A percentile compares a stretch with the other conserved stretches of the same genome.
phyloP scores from a whole-genome alignment of 2,888 invertebrate genomes.

The Lasiommata megera region DNA sequence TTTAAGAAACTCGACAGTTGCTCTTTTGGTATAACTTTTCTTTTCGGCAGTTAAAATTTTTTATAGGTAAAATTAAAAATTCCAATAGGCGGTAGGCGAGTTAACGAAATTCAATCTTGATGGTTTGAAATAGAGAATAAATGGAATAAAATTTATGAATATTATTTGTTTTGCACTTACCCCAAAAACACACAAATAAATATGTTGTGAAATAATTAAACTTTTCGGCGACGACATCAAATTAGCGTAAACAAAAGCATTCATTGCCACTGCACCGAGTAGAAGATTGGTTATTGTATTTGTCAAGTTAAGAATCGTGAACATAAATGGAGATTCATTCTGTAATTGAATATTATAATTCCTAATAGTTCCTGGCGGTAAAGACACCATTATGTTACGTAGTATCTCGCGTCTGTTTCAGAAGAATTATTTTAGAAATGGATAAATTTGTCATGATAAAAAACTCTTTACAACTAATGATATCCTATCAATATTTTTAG shows the following conservation, averaged over 20 bases:
- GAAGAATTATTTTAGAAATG: not conserved
- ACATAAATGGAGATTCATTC: constrained; percentile 15
- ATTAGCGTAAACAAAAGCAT: not conserved
- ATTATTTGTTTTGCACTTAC: constrained; percentile 51
- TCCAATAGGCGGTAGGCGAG: too few relatives aligned
- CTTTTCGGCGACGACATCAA: not conserved
- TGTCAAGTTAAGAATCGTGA: constrained; percentile 27
- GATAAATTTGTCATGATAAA: not conserved
- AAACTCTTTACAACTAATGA: not conserved
- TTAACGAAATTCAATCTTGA: too few relatives aligned
- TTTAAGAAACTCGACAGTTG: too few relatives aligned
- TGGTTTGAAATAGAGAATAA: too few relatives aligned
- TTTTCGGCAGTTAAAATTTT: too few relatives aligned
- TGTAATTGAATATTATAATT: not conserved
- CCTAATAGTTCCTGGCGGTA: constrained; percentile 5
- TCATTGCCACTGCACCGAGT: constrained; percentile 35
- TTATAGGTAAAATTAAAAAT: too few relatives aligned
- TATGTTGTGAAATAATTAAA: constrained; percentile 38
- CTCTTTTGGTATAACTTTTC: too few relatives aligned
- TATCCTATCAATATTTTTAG: not conserved
- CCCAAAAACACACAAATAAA: constrained; percentile 54
- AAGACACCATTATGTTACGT: not conserved
- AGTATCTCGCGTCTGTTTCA: not conserved
- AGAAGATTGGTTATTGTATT: constrained; percentile 34
- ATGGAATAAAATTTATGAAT: too few relatives aligned